These are phyloP conservation scores for Sycophila texana DNA, from an alignment of 2,888 invertebrate species.

Conservation along the genomic window DNA sequence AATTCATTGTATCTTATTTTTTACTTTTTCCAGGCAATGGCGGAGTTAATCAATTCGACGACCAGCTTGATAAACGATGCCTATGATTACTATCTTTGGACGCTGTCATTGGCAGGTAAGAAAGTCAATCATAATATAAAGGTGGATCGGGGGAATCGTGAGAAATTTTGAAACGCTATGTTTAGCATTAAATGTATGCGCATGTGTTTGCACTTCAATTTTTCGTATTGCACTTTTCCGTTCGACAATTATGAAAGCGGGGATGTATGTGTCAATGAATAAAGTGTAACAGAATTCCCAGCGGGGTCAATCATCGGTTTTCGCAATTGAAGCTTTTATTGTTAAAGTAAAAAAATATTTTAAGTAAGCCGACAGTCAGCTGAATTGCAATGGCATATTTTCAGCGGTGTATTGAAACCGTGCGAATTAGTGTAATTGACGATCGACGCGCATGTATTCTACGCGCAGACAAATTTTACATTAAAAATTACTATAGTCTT, in stretches of 20 bases:
- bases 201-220: neutral
- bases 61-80: slow-evolving; percentile 71
- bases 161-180: neutral
- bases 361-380: slow-evolving; percentile 9
- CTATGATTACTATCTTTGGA: slow-evolving; percentile 87
- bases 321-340: too few species aligned
- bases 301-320: too few species aligned
- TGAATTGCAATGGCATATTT: too few species aligned
- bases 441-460: too few species aligned
- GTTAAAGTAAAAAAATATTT: too few species aligned
- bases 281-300: too few species aligned
- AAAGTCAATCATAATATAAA: neutral
- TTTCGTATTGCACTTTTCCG: too few species aligned
- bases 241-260: too few species aligned
- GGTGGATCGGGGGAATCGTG: neutral
- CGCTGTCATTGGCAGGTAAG: slow-evolving; percentile 84
- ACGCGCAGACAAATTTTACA: too few species aligned
- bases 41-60: slow-evolving; percentile 73
- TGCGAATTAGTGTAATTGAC: too few species aligned
- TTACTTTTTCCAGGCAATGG: slow-evolving; percentile 69
- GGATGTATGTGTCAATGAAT: too few species aligned
- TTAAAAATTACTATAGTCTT: too few species aligned
- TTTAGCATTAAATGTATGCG: neutral
- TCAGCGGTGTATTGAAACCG: slow-evolving; percentile 2
- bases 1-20: slow-evolving; percentile 8